phyloP scores from a whole-genome alignment of 2,113 vertebrate genomes.

The Lophotis ruficrista region DNA sequence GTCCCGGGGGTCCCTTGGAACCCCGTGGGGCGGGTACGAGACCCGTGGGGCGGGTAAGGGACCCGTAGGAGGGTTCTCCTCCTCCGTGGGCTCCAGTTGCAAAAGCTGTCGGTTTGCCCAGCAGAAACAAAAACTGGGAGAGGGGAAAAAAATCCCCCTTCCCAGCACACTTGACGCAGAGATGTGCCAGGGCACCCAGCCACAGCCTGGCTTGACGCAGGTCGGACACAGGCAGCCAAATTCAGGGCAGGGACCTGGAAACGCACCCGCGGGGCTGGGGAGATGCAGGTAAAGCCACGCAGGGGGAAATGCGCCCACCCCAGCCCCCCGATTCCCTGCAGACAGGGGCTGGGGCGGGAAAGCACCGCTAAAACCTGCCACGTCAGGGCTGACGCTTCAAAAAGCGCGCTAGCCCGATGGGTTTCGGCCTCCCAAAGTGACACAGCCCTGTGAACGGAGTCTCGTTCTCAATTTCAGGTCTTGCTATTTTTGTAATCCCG shows the following conservation, averaged over 20 bases:
- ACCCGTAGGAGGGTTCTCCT: neutral
- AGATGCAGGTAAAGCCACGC: neutral
- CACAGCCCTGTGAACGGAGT: neutral
- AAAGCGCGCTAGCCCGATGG: neutral
- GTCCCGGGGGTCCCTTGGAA: neutral
- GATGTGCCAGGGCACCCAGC: neutral
- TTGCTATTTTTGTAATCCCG: neutral
- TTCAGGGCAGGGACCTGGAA: neutral
- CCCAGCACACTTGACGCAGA: rapidly evolving
- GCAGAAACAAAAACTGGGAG: neutral
- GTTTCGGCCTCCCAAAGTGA: neutral
- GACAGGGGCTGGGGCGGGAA: neutral
- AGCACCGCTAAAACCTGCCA: neutral
- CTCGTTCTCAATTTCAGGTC: neutral
- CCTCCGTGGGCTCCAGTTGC: neutral
- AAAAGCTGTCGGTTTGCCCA: neutral
- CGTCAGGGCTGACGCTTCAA: neutral
- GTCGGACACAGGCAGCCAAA: neutral
- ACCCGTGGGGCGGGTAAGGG: neutral
- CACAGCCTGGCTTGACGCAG: rapidly evolving
- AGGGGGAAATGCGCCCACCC: neutral
- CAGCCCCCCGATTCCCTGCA: rapidly evolving
- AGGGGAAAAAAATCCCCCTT: neutral
- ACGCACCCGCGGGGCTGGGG: rapidly evolving
- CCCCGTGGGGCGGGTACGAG: neutral